Percentiles rank a stretch among this genome's conserved stretches.
Conservation (phyloP, 2,888 invertebrate species). For the Noctua fimbriata region DNA sequence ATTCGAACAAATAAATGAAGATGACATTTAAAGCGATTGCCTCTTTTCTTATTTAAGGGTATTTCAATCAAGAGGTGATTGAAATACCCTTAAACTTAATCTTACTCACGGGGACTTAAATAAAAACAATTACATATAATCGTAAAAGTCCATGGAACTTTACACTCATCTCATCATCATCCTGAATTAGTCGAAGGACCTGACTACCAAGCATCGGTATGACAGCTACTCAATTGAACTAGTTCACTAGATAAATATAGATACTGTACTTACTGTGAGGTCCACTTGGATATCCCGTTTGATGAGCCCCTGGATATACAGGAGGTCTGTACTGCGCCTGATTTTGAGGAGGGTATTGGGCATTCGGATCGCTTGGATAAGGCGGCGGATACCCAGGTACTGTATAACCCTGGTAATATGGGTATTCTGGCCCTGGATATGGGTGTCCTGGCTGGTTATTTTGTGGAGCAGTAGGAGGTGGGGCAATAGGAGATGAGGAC, state of each 20-base stretch:
- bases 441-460: constrained; percentile 1
- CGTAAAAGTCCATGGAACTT: neutral
- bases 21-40: too few relatives aligned
- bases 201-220: neutral
- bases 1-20: too few relatives aligned
- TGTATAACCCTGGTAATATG: constrained; percentile 37
- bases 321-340: constrained; percentile 21
- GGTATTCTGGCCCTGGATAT: constrained; percentile 17
- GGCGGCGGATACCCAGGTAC: constrained; percentile 20
- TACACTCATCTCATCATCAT: neutral
- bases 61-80: too few relatives aligned
- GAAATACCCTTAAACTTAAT: too few relatives aligned
- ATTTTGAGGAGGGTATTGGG: constrained; percentile 37
- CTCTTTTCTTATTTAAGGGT: too few relatives aligned
- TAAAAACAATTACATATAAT: neutral
- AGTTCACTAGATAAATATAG: neutral
- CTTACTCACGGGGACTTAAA: neutral
- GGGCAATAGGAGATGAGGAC: neutral
- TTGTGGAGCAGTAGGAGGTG: constrained; percentile 5
- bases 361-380: constrained; percentile 5
- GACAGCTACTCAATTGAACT: neutral
- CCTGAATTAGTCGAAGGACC: neutral
- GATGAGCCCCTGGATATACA: constrained; percentile 51
- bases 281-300: constrained; percentile 39
- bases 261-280: constrained; percentile 33